Conservation (phyloP, 2,888 invertebrate species). For the Drosophila rubida region DNA sequence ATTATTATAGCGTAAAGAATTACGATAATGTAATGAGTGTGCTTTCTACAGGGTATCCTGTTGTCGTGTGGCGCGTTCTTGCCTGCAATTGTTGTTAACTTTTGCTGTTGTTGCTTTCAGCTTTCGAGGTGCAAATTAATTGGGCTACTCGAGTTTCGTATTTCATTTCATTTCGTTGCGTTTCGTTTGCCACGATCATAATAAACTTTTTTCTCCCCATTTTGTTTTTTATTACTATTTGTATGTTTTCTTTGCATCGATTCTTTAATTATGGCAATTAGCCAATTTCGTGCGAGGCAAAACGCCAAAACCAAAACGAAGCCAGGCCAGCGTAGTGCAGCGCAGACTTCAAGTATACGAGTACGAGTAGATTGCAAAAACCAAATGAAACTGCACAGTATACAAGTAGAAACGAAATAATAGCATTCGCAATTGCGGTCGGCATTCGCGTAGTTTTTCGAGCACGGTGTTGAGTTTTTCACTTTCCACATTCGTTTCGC, state of each 20-base stretch:
- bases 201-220: slow-evolving; percentile 27
- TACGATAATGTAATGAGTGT: no score
- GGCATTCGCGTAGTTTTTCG: slow-evolving; percentile 28
- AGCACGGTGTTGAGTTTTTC: slow-evolving; percentile 47
- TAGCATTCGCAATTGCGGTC: slow-evolving; percentile 31
- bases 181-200: slow-evolving; percentile 34
- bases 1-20: no score
- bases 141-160: slow-evolving; percentile 59
- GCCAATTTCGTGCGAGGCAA: slow-evolving; percentile 61
- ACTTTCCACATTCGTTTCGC: slow-evolving; percentile 47
- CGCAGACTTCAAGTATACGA: background rate
- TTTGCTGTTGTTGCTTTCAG: slow-evolving; percentile 5
- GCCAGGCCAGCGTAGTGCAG: background rate
- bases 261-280: slow-evolving; percentile 76
- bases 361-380: slow-evolving; percentile 22
- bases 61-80: background rate
- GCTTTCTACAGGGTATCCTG: background rate
- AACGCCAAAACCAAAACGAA: slow-evolving; percentile 18
- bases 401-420: slow-evolving; percentile 1
- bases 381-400: background rate
- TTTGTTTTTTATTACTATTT: slow-evolving; percentile 21
- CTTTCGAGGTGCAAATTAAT: slow-evolving; percentile 68
- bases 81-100: slow-evolving; percentile 4
- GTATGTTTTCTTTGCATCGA: slow-evolving; percentile 43
- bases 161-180: slow-evolving; percentile 44